These are phyloP conservation scores for Pantherophis vulpinus DNA, from an alignment of 2,797 vertebrate genomes.

Conservation along the genomic window DNA sequence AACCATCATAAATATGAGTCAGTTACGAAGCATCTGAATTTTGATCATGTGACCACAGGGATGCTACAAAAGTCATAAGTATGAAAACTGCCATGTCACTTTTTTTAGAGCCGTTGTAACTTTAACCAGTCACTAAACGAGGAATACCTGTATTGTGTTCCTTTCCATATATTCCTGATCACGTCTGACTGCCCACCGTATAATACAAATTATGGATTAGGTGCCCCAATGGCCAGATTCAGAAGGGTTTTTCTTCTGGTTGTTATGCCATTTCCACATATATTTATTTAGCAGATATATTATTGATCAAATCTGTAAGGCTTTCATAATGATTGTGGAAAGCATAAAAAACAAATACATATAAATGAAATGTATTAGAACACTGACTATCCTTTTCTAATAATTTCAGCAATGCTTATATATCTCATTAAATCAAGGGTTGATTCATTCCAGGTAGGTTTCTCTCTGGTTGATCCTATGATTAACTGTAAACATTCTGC, in stretches of 20 bases:
- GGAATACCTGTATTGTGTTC: neutral
- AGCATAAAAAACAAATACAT: neutral
- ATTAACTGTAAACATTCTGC: constrained; percentile 25
- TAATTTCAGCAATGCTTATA: neutral
- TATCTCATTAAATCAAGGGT: neutral
- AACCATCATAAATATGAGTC: neutral
- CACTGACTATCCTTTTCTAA: neutral
- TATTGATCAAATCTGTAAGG: neutral
- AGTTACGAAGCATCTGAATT: neutral
- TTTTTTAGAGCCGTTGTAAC: neutral
- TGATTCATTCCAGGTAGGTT: neutral
- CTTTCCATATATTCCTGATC: neutral
- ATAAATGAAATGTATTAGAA: neutral
- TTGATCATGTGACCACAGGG: neutral
- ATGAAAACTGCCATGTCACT: neutral
- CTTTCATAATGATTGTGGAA: neutral
- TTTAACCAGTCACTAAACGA: neutral
- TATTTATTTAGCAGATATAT: neutral
- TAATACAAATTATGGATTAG: neutral
- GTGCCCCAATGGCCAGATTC: neutral
- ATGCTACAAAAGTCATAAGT: neutral
- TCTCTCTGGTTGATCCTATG: neutral
- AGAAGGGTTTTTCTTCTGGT: neutral
- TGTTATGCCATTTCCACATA: neutral
- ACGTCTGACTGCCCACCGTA: neutral